Base-by-base conservation (phyloP, 2,797 vertebrate species). In the Esox lucius region DNA sequence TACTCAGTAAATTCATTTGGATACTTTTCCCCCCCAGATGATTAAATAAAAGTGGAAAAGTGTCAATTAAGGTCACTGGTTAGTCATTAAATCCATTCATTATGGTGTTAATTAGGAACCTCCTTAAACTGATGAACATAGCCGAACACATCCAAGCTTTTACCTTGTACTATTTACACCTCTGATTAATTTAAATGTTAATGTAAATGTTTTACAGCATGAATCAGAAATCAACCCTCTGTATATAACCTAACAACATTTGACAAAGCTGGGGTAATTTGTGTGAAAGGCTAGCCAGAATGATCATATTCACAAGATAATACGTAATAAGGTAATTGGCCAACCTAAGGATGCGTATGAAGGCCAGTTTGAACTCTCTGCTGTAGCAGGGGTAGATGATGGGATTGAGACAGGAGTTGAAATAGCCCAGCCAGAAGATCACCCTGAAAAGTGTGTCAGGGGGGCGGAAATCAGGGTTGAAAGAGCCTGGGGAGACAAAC, bases 341-440 rank as follows among this genome's bases (percentile, higher is more conserved):
- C 22, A 24, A 61, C 64, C 64, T 90, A 5, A 99, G 93, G 89
- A 98, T 96, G 78, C 95, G 97, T 78, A 98, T 93, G 87, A 99
- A 99, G 87, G 97, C 97, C 84, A 96, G 90, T 91, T 98, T 99
- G 91, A 99, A 99, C 91, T 99, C 97, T 5, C 97, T 96, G 91
- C 96, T 99, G 90, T 97, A 97, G 91, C 96, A 98, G 62, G 97
- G 97, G 88, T 99, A 99, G 91, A 99, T 98, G 91, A 99, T 96
- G 81, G 97, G 97, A 88, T 99, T 99, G 87, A 99, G 90, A 90
- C 97, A 99, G 91, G 97, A 98, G 93, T 99, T 99, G 91, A 98
- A 99, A 90, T 99, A 99, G 75, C 97, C 97, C 68, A 99, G 93
- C 97, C 97, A 99, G 93, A 99, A 99, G 86, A 98, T 96, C 70